Percentiles rank a stretch among this genome's conserved stretches.
Evolutionary conservation across 37 sponge, comb jelly and placozoan species (phyloP).

Genomic region (Diacarnus erythraeanus): DNA sequence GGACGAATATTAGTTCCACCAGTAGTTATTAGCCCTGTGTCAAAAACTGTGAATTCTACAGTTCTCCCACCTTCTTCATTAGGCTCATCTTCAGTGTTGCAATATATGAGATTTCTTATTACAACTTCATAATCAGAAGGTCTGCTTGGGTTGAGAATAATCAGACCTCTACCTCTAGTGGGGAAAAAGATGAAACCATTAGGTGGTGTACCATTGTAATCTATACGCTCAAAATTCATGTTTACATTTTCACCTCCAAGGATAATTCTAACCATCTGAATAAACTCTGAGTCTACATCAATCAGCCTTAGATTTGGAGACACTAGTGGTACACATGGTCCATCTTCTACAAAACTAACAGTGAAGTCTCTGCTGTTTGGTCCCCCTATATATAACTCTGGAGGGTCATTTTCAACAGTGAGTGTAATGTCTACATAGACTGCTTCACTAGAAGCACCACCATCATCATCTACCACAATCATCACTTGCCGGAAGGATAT

Average conservation of each 20-base stretch:
- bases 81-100: slow-evolving; percentile 75
- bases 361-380: slow-evolving; percentile 11
- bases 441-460: slow-evolving; percentile 39
- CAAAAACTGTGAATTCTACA: slow-evolving; percentile 23
- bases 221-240: neutral
- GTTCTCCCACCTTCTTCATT: slow-evolving; percentile 19
- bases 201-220: neutral
- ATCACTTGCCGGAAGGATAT: slow-evolving; percentile 16
- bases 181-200: neutral
- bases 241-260: neutral
- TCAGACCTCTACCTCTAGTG: too few species aligned
- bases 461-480: slow-evolving; percentile 47
- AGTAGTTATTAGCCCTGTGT: neutral
- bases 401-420: slow-evolving; percentile 46
- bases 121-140: slow-evolving; percentile 9
- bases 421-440: slow-evolving; percentile 40
- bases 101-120: slow-evolving; percentile 34
- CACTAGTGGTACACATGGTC: slow-evolving; percentile 24
- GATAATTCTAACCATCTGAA: neutral
- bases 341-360: slow-evolving; percentile 53
- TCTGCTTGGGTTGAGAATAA: neutral
- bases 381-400: slow-evolving; percentile 47
- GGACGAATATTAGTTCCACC: neutral
- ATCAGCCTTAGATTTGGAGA: slow-evolving; percentile 22
- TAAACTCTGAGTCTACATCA: slow-evolving; percentile 22